Percentiles rank a stretch among this genome's conserved stretches.
These are phyloP conservation scores for Apodemia mormo DNA, from an alignment of 2,888 invertebrate species.

Conservation along the genomic window DNA sequence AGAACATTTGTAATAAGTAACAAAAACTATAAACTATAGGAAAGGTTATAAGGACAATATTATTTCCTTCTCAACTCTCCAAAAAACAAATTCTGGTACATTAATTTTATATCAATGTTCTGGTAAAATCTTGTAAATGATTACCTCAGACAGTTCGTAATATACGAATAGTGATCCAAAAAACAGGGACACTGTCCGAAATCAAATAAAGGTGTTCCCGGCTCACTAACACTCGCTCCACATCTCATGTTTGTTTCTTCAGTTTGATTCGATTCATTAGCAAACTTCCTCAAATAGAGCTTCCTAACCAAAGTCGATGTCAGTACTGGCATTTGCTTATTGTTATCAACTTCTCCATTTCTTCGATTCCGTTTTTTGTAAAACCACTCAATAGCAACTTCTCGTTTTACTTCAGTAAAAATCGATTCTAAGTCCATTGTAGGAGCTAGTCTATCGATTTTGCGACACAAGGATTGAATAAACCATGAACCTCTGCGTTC, in stretches of 20 bases:
- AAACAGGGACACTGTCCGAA: conserved; percentile 42
- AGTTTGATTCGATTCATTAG: background rate
- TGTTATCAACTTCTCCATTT: background rate
- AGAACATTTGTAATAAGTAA: too few species aligned
- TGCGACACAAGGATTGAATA: conserved; percentile 62
- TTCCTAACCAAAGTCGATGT: conserved; percentile 5
- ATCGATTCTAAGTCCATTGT: conserved; percentile 59
- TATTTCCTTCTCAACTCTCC: too few species aligned
- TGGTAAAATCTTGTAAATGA: too few species aligned
- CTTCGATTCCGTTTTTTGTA: background rate
- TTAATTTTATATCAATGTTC: too few species aligned
- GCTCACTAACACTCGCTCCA: background rate
- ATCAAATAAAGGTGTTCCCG: background rate
- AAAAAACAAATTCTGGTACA: too few species aligned
- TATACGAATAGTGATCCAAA: conserved; percentile 44
- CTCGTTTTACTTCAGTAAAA: conserved; percentile 57
- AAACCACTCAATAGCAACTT: conserved; percentile 57
- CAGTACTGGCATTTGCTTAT: conserved; percentile 1
- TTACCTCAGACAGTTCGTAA: background rate
- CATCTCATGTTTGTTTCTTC: background rate
- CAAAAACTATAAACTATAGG: too few species aligned
- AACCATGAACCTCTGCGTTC: conserved; percentile 61
- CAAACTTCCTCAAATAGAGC: conserved; percentile 2
- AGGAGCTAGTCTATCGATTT: conserved; percentile 51
- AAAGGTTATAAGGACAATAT: too few species aligned